Percentiles rank a stretch among this genome's conserved stretches.
Evolutionary conservation across 2,797 vertebrate species (phyloP).

Genomic region (Microtus agrestis): DNA sequence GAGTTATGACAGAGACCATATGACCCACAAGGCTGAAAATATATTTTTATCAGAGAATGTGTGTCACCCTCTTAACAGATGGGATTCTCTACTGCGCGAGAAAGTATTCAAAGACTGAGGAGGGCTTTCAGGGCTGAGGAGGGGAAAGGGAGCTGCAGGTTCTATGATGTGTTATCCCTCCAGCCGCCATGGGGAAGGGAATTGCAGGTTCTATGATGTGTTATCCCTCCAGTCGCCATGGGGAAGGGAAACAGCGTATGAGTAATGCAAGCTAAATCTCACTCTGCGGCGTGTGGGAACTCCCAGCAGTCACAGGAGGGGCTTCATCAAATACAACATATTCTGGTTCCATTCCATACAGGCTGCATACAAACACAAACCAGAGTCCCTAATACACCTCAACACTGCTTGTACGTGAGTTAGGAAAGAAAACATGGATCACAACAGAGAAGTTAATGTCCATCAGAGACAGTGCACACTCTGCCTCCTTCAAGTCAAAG

Average conservation of each 20-base stretch:
- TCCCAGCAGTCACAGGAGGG: not conserved
- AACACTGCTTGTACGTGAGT: not conserved
- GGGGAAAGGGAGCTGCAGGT: not conserved
- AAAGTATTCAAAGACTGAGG: not conserved
- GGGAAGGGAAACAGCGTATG: not conserved
- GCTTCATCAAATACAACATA: not conserved
- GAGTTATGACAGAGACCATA: constrained; percentile 42
- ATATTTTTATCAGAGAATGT: constrained; percentile 7
- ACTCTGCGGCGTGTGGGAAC: not conserved
- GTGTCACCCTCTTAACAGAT: not conserved
- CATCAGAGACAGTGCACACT: not conserved
- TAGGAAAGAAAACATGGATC: not conserved
- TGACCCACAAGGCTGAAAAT: constrained; percentile 3
- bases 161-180: not conserved
- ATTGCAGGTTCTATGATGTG: not conserved
- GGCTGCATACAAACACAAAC: not conserved
- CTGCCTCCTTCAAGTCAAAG: not conserved
- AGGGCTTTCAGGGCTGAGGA: not conserved
- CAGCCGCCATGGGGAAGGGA: not conserved
- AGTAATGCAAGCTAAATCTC: not conserved
- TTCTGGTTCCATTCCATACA: not conserved
- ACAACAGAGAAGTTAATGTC: not conserved
- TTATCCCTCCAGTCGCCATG: not conserved
- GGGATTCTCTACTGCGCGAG: not conserved
- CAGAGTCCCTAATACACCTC: not conserved